Evolutionary conservation across 2,888 invertebrate species (phyloP).

Genomic region (Philereme vetulata): DNA sequence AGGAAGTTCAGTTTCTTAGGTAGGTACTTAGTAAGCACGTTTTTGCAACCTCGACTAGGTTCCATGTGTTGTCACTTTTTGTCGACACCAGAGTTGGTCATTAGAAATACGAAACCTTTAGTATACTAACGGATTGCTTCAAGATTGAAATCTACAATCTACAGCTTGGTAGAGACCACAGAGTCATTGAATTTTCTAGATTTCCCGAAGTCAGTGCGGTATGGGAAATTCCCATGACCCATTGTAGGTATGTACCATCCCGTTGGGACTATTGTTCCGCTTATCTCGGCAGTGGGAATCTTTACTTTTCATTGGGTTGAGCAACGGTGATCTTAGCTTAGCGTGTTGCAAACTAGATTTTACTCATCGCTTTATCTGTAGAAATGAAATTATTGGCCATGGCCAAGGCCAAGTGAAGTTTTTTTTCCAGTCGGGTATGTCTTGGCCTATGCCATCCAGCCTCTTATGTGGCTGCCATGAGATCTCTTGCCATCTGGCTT

Average conservation of each 20-base stretch:
- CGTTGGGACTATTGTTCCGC: constrained; percentile 33
- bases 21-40: too few species aligned
- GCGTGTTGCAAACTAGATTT: constrained; percentile 11
- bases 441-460: too few species aligned
- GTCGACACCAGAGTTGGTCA: too few species aligned
- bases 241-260: constrained; percentile 23
- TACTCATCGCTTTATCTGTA: not conserved
- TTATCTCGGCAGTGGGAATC: constrained; percentile 31
- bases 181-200: constrained; percentile 32
- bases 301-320: constrained; percentile 17
- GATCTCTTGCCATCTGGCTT: too few species aligned
- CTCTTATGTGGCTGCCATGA: too few species aligned
- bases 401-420: too few species aligned
- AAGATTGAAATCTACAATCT: constrained; percentile 2
- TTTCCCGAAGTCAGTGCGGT: constrained; percentile 30
- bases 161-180: not conserved
- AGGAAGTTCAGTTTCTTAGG: too few species aligned
- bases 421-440: too few species aligned
- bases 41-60: too few species aligned
- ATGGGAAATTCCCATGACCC: constrained; percentile 37
- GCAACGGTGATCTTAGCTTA: constrained; percentile 25
- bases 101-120: not conserved
- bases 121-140: not conserved
- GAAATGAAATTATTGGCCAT: not conserved
- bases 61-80: too few species aligned